A percentile compares a stretch with the other conserved stretches of the same genome.
Evolutionary conservation across 2,797 vertebrate species (phyloP).

Genomic region (Decapterus maruadsi): DNA sequence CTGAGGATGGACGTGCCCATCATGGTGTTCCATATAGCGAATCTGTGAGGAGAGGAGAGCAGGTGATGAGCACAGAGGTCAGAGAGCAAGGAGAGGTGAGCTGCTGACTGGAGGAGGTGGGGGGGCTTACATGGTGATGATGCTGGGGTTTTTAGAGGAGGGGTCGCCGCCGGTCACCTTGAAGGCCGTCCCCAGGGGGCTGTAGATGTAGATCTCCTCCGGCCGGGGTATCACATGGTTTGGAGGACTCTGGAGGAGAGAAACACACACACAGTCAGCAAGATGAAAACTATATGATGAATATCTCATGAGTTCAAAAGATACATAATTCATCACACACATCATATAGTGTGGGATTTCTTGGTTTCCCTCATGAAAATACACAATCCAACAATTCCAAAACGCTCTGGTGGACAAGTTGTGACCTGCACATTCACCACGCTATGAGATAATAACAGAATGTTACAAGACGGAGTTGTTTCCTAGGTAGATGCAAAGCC

Average conservation of each 20-base stretch:
- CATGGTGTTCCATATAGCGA: conserved; percentile 99
- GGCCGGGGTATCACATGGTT: conserved; percentile 94
- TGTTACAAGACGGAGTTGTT: too few species aligned
- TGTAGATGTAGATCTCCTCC: conserved; percentile 94
- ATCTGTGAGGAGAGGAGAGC: conserved; percentile 81
- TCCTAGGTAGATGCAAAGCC: too few species aligned
- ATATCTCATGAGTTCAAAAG: too few species aligned
- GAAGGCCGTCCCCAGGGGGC: conserved; percentile 94
- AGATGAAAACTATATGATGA: background rate
- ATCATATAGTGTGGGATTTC: too few species aligned
- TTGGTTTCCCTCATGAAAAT: too few species aligned
- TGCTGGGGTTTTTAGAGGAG: conserved; percentile 91
- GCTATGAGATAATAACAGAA: too few species aligned
- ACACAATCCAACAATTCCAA: too few species aligned
- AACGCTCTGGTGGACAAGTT: too few species aligned
- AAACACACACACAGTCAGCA: background rate
- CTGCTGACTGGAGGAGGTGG: background rate
- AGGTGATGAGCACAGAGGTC: background rate
- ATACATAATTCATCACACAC: too few species aligned
- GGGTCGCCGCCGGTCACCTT: conserved; percentile 89
- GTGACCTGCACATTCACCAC: too few species aligned
- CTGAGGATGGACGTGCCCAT: conserved; percentile 99
- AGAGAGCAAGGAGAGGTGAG: background rate
- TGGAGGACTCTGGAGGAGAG: conserved; percentile 89
- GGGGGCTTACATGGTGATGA: conserved; percentile 93